phyloP scores from a whole-genome alignment of 2,797 vertebrate genomes.

The Fistularia tabacaria region DNA sequence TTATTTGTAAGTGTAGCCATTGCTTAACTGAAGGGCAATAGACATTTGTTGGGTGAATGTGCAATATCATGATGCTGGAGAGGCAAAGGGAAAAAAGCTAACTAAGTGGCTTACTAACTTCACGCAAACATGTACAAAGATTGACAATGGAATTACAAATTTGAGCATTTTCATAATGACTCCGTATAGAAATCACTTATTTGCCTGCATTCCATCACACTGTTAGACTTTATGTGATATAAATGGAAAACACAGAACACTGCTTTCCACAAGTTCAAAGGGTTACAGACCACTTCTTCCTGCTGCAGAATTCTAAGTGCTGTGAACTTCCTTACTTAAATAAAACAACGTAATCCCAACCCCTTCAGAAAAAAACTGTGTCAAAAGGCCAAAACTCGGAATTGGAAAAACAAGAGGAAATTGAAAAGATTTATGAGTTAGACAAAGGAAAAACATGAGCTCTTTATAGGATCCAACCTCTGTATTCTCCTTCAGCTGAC shows the following conservation, averaged over 20 bases:
- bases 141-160: constrained; percentile 39
- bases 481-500: constrained; percentile 65
- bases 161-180: constrained; percentile 47
- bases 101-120: constrained; percentile 27
- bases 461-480: constrained; percentile 72
- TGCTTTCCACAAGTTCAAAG: constrained; percentile 84
- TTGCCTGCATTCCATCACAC: constrained; percentile 58
- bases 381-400: constrained; percentile 84
- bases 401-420: constrained; percentile 92
- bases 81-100: constrained; percentile 16
- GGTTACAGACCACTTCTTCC: constrained; percentile 91
- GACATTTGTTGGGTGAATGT: constrained; percentile 46
- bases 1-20: constrained; percentile 49
- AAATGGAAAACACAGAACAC: constrained; percentile 65
- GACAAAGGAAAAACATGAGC: constrained; percentile 75
- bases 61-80: constrained; percentile 30
- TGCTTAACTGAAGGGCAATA: constrained; percentile 45
- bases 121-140: constrained; percentile 68
- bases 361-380: constrained; percentile 76
- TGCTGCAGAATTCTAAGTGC: constrained; percentile 77
- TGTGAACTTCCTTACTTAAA: constrained; percentile 90
- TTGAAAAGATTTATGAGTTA: constrained; percentile 85
- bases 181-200: constrained; percentile 44
- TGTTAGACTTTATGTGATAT: constrained; percentile 45
- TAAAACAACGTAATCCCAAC: constrained; percentile 79